Base-by-base conservation (phyloP, 2,888 invertebrate species). In the Clivina fossor region DNA sequence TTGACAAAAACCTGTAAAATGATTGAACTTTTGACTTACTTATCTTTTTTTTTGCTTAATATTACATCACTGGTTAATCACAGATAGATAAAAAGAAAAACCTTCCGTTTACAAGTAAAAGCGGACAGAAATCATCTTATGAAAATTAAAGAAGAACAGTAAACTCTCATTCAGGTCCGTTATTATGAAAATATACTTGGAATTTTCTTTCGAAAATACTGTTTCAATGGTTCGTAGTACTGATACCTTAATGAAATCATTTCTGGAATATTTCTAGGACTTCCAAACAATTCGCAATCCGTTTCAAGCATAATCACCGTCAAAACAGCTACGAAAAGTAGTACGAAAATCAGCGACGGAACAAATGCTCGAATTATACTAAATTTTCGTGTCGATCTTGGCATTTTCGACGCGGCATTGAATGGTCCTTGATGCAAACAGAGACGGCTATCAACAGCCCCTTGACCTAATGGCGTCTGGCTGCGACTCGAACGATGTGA, bases 181-280 rank as follows among this genome's bases (percentile, higher is more conserved):
- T n/a, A 58, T 56, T 58, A 81, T 83, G 80, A 83, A 69, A 83
- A 84, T 68, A 83, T 76, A 69, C 82, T 76, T 16, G 79, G 76
- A 57, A 84, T 75, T 68, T 83, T 84, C 65, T 77, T 78, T 67
- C 80, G 80, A 63, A 89, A 73, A 73, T 85, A 89, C 68, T 90
- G 85, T 72, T 90, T 91, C 54, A 90, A 77, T 18, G 92, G 91
- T 66, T 86, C 84, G 74, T 92, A 93, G 74, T 91, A 89, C 67
- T 90, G 88, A 64, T 85, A 83, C 58, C 85, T 81, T 54, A 92
- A 78, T 43, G 86, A 80, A 28, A 83, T 66, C 74, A 92, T 82
- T 75, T 92, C 91, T 20, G 91, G 91, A 68, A 85, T 81, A 67
- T 85, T 83, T 58, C 85, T 81, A 58, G 91, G 72, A 26, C 79